These are phyloP conservation scores for Hyperoplus lanceolatus DNA, from an alignment of 2,797 vertebrate species.

Conservation along the genomic window DNA sequence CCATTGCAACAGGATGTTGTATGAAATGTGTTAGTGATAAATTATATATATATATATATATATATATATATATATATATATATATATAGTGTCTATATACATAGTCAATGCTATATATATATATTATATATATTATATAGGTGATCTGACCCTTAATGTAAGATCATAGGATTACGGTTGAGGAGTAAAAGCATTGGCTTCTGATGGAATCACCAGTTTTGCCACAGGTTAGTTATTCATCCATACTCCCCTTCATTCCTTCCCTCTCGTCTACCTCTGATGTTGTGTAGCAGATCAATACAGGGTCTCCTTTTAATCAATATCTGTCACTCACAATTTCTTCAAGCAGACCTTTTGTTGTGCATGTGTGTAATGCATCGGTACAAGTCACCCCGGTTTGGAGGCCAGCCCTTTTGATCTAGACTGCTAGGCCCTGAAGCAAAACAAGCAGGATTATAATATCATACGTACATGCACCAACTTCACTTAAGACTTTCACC, in stretches of 20 bases:
- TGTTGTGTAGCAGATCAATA: constrained; percentile 67
- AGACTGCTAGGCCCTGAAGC: constrained; percentile 7
- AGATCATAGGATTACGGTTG: neutral
- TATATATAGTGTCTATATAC: too few species aligned
- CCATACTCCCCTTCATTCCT: constrained; percentile 29
- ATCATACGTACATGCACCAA: neutral
- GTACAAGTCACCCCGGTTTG: constrained; percentile 19
- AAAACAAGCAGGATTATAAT: constrained; percentile 1
- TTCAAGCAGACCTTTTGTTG: constrained; percentile 62
- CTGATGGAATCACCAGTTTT: neutral
- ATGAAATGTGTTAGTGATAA: neutral
- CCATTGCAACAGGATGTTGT: neutral
- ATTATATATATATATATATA: too few species aligned
- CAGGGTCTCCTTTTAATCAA: constrained; percentile 58
- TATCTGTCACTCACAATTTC: constrained; percentile 73
- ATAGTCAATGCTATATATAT: too few species aligned
- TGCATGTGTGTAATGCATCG: constrained; percentile 50
- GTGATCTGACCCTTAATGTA: neutral
- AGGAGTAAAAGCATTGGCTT: constrained; percentile 14
- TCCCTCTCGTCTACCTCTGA: constrained; percentile 21
- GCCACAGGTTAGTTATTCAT: constrained; percentile 45
- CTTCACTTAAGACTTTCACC: neutral
- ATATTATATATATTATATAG: too few species aligned
- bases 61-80: too few species aligned
- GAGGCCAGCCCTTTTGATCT: neutral